A percentile compares a stretch with the other conserved stretches of the same genome.
phyloP scores from a whole-genome alignment of 1,140 invertebrate species.

The Pygmarrhopalites habei region DNA sequence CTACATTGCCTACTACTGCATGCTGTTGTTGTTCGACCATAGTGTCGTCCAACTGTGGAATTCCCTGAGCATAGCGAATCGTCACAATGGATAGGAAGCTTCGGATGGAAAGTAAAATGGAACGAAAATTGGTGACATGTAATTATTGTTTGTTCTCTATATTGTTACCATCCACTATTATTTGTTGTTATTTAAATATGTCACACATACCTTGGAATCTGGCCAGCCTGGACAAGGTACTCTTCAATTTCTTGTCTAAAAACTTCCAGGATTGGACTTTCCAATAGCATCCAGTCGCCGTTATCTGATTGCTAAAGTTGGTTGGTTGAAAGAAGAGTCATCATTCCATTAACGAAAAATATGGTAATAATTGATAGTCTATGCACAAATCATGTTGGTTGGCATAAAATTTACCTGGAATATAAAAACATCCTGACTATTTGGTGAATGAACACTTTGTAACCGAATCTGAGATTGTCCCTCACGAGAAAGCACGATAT shows the following conservation, averaged over 20 bases:
- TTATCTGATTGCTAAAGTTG: too few relatives aligned
- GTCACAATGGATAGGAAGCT: slow-evolving; percentile 34
- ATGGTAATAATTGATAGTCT: too few relatives aligned
- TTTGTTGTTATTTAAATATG: too few relatives aligned
- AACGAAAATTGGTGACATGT: too few relatives aligned
- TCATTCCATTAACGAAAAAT: too few relatives aligned
- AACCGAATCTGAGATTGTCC: slow-evolving; percentile 28
- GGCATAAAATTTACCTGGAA: slow-evolving; percentile 28
- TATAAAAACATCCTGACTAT: slow-evolving; percentile 27
- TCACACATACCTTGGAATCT: too few relatives aligned
- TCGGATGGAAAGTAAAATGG: too few relatives aligned
- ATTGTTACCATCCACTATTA: too few relatives aligned
- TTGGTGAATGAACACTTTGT: slow-evolving; percentile 25
- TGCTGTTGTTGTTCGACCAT: slow-evolving; percentile 5
- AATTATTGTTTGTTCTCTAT: too few relatives aligned
- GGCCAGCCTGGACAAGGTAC: slow-evolving; percentile 24
- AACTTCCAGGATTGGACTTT: slow-evolving; percentile 32
- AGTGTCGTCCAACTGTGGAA: neutral
- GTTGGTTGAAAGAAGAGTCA: too few relatives aligned
- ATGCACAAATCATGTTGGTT: too few relatives aligned
- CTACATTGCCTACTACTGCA: slow-evolving; percentile 10
- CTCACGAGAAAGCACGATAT: slow-evolving; percentile 29
- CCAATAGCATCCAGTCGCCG: slow-evolving; percentile 34
- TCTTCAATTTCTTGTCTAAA: slow-evolving; percentile 35
- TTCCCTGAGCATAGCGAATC: slow-evolving; percentile 23